A percentile compares a stretch with the other conserved stretches of the same genome.
phyloP scores from a whole-genome alignment of 2,888 invertebrate species.

The Branchellion lobata region DNA sequence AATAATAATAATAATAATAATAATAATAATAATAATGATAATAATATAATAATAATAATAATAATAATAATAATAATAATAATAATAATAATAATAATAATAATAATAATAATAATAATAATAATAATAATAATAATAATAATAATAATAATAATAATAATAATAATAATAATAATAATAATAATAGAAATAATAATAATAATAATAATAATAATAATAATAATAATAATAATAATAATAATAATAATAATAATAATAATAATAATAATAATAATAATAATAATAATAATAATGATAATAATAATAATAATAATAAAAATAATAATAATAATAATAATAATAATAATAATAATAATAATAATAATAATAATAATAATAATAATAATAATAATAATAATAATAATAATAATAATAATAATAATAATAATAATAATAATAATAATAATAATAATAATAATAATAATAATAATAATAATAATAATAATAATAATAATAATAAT shows the following conservation, averaged over 20 bases:
- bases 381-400: too few species aligned
- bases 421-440: too few species aligned
- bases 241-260: conserved; percentile 10
- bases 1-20: neutral
- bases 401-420: too few species aligned
- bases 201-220: neutral
- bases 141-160: neutral
- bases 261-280: neutral
- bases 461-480: too few species aligned
- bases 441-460: too few species aligned
- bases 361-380: too few species aligned
- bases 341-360: too few species aligned
- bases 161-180: neutral
- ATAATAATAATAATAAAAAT: neutral
- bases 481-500: too few species aligned
- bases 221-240: neutral
- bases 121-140: neutral
- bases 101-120: neutral
- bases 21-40: neutral
- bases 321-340: neutral
- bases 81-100: neutral
- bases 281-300: neutral
- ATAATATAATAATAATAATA: neutral
- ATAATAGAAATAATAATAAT: neutral
- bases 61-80: neutral